Evolutionary conservation across 2,888 invertebrate genomes (phyloP).

Genomic region (Leptothorax acervorum): DNA sequence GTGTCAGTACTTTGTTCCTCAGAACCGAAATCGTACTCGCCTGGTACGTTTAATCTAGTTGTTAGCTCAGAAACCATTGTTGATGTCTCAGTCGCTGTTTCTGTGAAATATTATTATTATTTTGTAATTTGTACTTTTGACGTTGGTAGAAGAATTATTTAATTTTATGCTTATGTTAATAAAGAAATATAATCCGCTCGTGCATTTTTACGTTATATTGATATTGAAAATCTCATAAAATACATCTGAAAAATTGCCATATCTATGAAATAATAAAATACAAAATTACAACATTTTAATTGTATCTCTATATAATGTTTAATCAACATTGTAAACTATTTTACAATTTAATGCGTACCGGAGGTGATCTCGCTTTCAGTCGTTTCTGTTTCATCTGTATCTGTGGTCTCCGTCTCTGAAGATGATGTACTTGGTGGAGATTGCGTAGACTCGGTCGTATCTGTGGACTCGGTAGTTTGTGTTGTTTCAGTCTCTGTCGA

Average conservation of each 20-base stretch:
- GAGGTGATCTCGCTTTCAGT: conserved; percentile 48
- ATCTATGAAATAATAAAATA: background rate
- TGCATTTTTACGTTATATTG: background rate
- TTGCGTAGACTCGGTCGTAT: conserved; percentile 70
- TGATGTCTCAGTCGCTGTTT: background rate
- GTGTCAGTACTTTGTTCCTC: conserved; percentile 53
- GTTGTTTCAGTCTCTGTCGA: conserved; percentile 55
- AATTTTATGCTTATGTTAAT: background rate
- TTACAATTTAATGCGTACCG: conserved; percentile 44
- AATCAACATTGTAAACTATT: background rate
- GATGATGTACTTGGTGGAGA: conserved; percentile 69
- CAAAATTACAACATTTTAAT: conserved; percentile 1
- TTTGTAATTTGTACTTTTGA: background rate
- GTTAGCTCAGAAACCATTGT: conserved; percentile 46
- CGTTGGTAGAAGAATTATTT: background rate
- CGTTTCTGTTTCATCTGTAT: conserved; percentile 67
- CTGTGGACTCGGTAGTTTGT: conserved; percentile 61
- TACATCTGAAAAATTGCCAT: background rate
- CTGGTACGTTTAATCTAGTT: conserved; percentile 59
- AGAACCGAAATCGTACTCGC: conserved; percentile 56
- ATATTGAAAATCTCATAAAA: background rate
- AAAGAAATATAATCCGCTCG: background rate
- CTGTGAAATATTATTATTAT: conserved; percentile 14
- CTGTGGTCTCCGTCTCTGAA: conserved; percentile 66
- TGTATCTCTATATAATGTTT: background rate